Evolutionary conservation across 2,113 vertebrate species (phyloP).

Genomic region (Hippocampus abdominalis): DNA sequence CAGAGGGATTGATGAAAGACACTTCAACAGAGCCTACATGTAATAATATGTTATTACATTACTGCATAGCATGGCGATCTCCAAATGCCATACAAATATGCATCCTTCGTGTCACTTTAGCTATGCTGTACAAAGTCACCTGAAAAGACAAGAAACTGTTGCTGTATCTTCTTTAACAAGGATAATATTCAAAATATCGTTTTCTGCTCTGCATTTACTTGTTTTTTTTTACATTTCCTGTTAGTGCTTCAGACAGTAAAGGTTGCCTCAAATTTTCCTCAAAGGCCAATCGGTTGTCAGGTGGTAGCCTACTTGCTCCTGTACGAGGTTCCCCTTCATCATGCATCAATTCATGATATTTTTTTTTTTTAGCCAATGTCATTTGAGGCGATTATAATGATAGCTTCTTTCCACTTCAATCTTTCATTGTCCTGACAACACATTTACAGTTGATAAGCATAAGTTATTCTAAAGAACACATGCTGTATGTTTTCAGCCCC

Average conservation of each 20-base stretch:
- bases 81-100: no score
- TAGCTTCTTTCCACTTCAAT: conserved; percentile 33
- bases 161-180: no score
- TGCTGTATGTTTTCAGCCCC: conserved; percentile 14
- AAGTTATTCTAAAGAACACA: conserved; percentile 23
- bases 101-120: no score
- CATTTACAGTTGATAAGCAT: conserved; percentile 17
- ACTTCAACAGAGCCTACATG: not conserved
- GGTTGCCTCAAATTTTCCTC: conserved; percentile 17
- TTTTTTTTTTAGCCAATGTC: conserved; percentile 57
- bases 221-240: not conserved
- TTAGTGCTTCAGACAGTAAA: not conserved
- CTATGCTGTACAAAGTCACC: no score
- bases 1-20: not conserved
- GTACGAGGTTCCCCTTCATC: conserved; percentile 13
- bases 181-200: not conserved
- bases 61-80: not conserved
- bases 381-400: conserved; percentile 40
- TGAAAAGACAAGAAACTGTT: no score
- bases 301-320: conserved; percentile 8
- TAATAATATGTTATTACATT: no score
- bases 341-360: conserved; percentile 43
- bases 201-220: not conserved
- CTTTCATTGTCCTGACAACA: conserved; percentile 33
- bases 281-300: conserved; percentile 22